Percentiles rank a stretch among this genome's conserved stretches.
These are phyloP conservation scores for Poeciliopsis prolifica DNA, from an alignment of 2,113 vertebrate species.

Conservation along the genomic window DNA sequence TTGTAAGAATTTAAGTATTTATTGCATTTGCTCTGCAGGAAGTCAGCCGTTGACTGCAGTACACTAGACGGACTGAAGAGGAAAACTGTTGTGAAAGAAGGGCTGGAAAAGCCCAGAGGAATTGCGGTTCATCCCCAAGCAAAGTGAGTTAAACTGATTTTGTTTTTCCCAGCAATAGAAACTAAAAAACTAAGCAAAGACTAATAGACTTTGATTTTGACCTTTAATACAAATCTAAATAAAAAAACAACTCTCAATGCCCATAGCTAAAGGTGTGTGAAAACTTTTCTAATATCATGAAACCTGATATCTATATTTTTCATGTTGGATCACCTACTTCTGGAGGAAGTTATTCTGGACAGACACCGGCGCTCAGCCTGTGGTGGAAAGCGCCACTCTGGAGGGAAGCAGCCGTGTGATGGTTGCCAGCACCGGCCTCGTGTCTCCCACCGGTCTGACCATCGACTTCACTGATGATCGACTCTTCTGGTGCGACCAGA, in stretches of 20 bases:
- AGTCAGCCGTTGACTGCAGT: conserved; percentile 82
- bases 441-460: conserved; percentile 87
- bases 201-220: not conserved
- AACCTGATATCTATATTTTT: not conserved
- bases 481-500: conserved; percentile 91
- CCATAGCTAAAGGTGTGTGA: not conserved
- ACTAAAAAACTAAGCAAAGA: not conserved
- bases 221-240: not conserved
- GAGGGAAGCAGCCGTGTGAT: conserved; percentile 79
- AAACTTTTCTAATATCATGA: not conserved
- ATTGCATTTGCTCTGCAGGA: conserved; percentile 75
- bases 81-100: conserved; percentile 79
- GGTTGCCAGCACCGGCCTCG: conserved; percentile 79
- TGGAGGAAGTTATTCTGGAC: conserved; percentile 95
- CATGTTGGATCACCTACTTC: conserved; percentile 54
- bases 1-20: not conserved
- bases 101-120: conserved; percentile 84
- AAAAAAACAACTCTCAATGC: not conserved
- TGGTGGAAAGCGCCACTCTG: conserved; percentile 85
- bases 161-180: not conserved
- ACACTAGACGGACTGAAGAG: conserved; percentile 81
- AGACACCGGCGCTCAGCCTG: conserved; percentile 81
- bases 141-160: conserved; percentile 79
- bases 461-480: conserved; percentile 84
- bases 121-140: conserved; percentile 87